Evolutionary conservation across 1,140 invertebrate genomes (phyloP).

Genomic region (Achroia grisella): DNA sequence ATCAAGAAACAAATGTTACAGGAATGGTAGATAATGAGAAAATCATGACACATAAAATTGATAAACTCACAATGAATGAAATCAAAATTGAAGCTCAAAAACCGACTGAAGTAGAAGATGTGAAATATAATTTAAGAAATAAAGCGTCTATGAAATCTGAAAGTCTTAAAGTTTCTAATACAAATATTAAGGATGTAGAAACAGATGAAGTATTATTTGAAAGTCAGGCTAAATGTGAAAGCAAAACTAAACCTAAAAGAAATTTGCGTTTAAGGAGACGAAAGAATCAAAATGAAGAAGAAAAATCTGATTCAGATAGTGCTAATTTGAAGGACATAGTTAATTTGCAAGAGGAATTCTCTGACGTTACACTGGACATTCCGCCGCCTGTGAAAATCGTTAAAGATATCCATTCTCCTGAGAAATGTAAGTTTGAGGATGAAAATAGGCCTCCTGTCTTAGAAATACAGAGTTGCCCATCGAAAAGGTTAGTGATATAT

Average conservation of each 20-base stretch:
- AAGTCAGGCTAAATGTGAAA: constrained; percentile 27
- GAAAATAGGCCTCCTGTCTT: constrained; percentile 42
- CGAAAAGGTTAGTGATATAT: constrained; percentile 53
- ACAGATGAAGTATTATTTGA: constrained; percentile 23
- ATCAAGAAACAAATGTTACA: constrained; percentile 19
- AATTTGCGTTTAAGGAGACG: constrained; percentile 31
- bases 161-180: constrained; percentile 14
- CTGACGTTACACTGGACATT: constrained; percentile 45
- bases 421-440: constrained; percentile 21
- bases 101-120: constrained; percentile 13
- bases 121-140: constrained; percentile 45
- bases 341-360: constrained; percentile 50
- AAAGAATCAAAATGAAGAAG: constrained; percentile 27
- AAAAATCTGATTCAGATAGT: constrained; percentile 14
- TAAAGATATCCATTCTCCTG: constrained; percentile 46
- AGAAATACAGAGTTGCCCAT: constrained; percentile 51
- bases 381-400: constrained; percentile 29
- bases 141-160: constrained; percentile 19
- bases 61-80: background rate
- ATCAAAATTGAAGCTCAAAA: background rate
- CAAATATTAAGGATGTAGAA: constrained; percentile 8
- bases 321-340: constrained; percentile 49
- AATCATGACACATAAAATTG: background rate
- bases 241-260: constrained; percentile 18
- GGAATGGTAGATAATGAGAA: constrained; percentile 5